Evolutionary conservation across 2,797 vertebrate species (phyloP), one percentile per base, ranked within the genome.

Genomic region (Xenentodon cancila): DNA sequence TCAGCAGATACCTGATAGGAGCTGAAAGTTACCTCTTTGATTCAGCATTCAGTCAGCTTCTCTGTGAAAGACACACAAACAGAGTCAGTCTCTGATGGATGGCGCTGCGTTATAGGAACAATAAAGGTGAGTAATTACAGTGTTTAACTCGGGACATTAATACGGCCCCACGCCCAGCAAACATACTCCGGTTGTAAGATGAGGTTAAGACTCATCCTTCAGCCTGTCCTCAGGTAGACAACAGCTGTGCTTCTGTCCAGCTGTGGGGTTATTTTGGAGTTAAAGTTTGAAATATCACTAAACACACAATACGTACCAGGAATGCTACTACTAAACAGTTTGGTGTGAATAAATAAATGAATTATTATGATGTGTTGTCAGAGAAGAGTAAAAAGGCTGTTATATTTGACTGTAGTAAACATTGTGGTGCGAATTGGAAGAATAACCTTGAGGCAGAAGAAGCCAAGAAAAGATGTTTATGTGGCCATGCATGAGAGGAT

Each of bases 1-100:
- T 6, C 53, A 45, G 45, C 13, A 9, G 93, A 89, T 84, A 93
- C 83, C 76, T 79, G 91, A 94, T 90, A 88, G 71, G 61, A 84
- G 88, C 83, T 92, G 72, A 93, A 93, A 91, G 88, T 86, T 80
- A 59, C 42, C 65, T 48, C 64, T 59, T 79, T 66, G 16, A 68
- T 54, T 73, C 78, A 49, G 56, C 60, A 43, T 81, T 77, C 53
- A 65, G 42, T 42, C 53, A n/a, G 27, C 30, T 46, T 42, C 56
- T n/a, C 43, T 27, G 55, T 45, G 13, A 48, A 1, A 56, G 3
- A 56, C 40, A 25, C 53, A 63, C 68, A 43, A 53, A 43, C 44
- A 32, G 15, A 37, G 20, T 22, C 61, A 18, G 34, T 20, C 21
- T 59, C 17, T 75, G 72, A 80, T 71, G 72, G 73, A 81, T 75